phyloP scores from a whole-genome alignment of 2,888 invertebrate species.

The Ctena decussata region DNA sequence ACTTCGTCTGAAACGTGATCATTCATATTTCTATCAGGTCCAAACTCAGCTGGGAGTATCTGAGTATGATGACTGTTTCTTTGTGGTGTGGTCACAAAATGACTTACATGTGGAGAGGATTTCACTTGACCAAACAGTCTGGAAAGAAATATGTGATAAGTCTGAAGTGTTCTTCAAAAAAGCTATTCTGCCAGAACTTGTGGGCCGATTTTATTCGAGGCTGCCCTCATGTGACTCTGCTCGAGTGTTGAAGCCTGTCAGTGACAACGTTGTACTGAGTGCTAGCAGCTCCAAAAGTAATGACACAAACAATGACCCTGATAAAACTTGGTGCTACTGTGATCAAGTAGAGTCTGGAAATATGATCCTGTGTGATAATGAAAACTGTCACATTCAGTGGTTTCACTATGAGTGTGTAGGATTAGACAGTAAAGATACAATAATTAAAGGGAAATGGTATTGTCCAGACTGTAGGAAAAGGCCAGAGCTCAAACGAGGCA shows the following conservation, averaged over 20 bases:
- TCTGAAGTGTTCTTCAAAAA: neutral
- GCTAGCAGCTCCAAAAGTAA: neutral
- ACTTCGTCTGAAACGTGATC: neutral
- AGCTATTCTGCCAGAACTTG: neutral
- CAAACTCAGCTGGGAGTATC: neutral
- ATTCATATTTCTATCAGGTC: neutral
- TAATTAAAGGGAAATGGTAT: neutral
- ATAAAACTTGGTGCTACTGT: neutral
- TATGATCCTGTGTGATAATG: constrained; percentile 5
- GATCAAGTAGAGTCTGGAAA: neutral
- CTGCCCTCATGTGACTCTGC: neutral
- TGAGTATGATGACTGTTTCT: neutral
- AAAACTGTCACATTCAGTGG: constrained; percentile 5
- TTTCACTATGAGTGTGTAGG: constrained; percentile 15
- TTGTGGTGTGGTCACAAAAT: neutral
- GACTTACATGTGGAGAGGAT: neutral
- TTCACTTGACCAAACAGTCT: neutral
- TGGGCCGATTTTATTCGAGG: neutral
- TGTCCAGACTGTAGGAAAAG: neutral
- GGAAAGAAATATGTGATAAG: neutral
- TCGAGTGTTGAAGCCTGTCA: neutral
- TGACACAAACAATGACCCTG: neutral
- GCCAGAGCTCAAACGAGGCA: neutral
- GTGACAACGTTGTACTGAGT: neutral
- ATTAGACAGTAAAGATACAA: neutral